Percentiles rank a stretch among this genome's conserved stretches.
Conservation (phyloP, 2,113 vertebrate genomes). For the Xiphias gladius region DNA sequence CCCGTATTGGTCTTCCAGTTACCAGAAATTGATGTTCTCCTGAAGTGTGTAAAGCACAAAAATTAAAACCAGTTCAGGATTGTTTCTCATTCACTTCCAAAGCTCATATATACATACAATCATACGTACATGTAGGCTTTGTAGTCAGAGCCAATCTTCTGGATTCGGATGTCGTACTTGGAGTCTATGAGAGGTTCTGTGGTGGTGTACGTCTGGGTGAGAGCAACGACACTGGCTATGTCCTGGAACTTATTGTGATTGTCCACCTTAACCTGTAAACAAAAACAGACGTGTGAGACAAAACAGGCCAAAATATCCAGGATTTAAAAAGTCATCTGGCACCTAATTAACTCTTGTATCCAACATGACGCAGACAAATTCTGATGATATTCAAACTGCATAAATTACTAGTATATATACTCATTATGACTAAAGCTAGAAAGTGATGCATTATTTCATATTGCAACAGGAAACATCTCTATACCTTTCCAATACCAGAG, state of each 20-base stretch:
- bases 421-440: not conserved
- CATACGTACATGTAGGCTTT: constrained; percentile 95
- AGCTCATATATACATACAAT: not conserved
- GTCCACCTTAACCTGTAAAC: constrained; percentile 95
- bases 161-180: constrained; percentile 98
- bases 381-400: too few species aligned
- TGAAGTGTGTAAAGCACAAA: constrained; percentile 61
- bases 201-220: constrained; percentile 98
- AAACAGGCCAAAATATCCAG: not conserved
- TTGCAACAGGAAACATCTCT: not conserved
- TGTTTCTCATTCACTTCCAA: not conserved
- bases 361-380: not conserved
- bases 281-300: constrained; percentile 19
- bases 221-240: constrained; percentile 97
- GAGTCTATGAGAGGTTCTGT: constrained; percentile 97
- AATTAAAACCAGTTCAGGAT: not conserved
- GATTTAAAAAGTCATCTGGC: not conserved
- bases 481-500: constrained; percentile 98
- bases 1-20: constrained; percentile 99
- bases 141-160: constrained; percentile 98
- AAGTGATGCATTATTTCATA: not conserved
- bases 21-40: constrained; percentile 98
- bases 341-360: not conserved
- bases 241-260: constrained; percentile 99
- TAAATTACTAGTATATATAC: too few species aligned